These are phyloP conservation scores for Umimayanthus chanpuru DNA, from an alignment of 92 coral and sea anemone genomes.

Conservation along the genomic window DNA sequence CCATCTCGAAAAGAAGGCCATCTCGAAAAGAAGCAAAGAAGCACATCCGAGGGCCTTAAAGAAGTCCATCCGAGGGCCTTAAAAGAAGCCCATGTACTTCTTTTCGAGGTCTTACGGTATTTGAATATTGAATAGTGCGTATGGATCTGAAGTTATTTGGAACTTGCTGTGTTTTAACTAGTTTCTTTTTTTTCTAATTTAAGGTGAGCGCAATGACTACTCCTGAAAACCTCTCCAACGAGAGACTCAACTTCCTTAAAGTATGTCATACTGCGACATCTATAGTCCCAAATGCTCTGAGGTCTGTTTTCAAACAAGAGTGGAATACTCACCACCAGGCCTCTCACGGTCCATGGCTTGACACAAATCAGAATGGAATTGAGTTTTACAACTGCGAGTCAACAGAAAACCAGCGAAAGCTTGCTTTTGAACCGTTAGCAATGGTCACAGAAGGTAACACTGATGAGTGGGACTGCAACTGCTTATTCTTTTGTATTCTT, in stretches of 20 bases:
- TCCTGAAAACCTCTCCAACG: slow-evolving; percentile 18
- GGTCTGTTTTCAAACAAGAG: slow-evolving; percentile 60
- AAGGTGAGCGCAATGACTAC: slow-evolving; percentile 24
- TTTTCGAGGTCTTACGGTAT: background rate
- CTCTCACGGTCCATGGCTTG: slow-evolving; percentile 55
- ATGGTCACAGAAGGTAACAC: slow-evolving; percentile 48
- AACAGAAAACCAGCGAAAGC: slow-evolving; percentile 19
- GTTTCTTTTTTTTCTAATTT: background rate
- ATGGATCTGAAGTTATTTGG: background rate
- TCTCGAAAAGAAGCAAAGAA: too few relatives aligned
- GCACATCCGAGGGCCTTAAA: too few relatives aligned
- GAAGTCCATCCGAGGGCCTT: too few relatives aligned
- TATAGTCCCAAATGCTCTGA: slow-evolving; percentile 48
- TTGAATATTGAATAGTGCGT: background rate
- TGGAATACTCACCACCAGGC: slow-evolving; percentile 53
- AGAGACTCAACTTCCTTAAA: slow-evolving; percentile 24
- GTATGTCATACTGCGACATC: slow-evolving; percentile 35
- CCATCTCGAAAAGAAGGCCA: too few relatives aligned
- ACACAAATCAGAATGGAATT: slow-evolving; percentile 46
- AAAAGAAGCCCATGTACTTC: too few relatives aligned
- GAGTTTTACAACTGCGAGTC: slow-evolving; percentile 43
- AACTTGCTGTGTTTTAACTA: too few relatives aligned
- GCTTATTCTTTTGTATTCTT: slow-evolving; percentile 55
- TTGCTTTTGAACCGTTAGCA: slow-evolving; percentile 31
- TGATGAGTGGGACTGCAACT: slow-evolving; percentile 64